A percentile compares a stretch with the other conserved stretches of the same genome.
phyloP scores from a whole-genome alignment of 2,113 vertebrate genomes.

The Ibidorhyncha struthersii region DNA sequence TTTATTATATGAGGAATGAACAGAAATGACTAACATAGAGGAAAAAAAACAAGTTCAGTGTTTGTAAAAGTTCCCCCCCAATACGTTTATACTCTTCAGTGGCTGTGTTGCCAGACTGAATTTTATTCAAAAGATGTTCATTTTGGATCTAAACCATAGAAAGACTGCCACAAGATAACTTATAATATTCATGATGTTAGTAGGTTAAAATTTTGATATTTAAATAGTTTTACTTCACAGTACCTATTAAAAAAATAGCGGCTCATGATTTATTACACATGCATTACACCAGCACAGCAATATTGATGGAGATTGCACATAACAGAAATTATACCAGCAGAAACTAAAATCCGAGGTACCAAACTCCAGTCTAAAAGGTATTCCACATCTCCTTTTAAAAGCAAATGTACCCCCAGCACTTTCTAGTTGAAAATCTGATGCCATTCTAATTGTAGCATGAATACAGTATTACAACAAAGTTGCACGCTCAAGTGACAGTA shows the following conservation, averaged over 20 bases:
- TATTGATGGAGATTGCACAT: fast-evolving
- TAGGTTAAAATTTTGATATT: not conserved
- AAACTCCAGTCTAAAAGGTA: not conserved
- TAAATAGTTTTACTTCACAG: not conserved
- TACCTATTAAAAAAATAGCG: not conserved
- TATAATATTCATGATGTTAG: not conserved
- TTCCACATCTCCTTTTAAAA: not conserved
- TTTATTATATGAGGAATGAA: not conserved
- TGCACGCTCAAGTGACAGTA: not conserved
- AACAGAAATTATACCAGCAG: not conserved
- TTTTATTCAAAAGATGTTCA: not conserved
- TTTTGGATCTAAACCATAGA: not conserved
- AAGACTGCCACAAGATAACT: not conserved
- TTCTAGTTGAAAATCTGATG: not conserved
- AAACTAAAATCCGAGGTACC: not conserved
- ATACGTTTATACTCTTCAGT: not conserved
- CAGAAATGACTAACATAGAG: not conserved
- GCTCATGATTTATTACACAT: not conserved
- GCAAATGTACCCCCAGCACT: not conserved
- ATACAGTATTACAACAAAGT: not conserved
- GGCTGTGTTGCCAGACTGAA: not conserved
- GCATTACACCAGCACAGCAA: not conserved
- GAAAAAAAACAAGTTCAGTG: not conserved
- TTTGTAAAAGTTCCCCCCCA: not conserved
- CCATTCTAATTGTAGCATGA: not conserved